These are phyloP conservation scores for Pelobates cultripes DNA, from an alignment of 2,797 vertebrate genomes.

Conservation along the genomic window DNA sequence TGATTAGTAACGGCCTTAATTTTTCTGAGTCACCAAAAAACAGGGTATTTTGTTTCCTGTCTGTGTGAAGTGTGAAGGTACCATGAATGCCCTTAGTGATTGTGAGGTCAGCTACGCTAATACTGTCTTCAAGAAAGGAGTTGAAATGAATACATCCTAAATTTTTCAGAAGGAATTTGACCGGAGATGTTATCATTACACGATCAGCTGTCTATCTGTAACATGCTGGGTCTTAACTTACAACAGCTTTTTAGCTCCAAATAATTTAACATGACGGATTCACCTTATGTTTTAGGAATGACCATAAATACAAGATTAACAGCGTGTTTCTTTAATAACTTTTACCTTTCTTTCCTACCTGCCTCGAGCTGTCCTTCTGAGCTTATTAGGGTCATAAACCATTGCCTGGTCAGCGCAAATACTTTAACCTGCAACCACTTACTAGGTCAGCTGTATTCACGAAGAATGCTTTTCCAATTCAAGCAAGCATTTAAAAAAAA, in stretches of 20 bases:
- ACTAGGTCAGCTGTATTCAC: neutral
- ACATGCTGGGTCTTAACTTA: constrained; percentile 46
- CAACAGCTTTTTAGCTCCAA: constrained; percentile 38
- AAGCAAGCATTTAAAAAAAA: neutral
- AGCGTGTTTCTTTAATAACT: constrained; percentile 32
- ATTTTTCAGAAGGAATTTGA: constrained; percentile 54
- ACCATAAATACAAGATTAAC: constrained; percentile 43
- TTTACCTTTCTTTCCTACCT: constrained; percentile 25
- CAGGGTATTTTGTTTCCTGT: constrained; percentile 20
- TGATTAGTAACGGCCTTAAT: neutral
- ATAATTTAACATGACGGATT: constrained; percentile 46
- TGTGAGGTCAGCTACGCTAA: constrained; percentile 43
- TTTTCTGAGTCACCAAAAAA: constrained; percentile 19
- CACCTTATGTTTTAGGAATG: constrained; percentile 15
- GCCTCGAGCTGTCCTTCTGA: constrained; percentile 8
- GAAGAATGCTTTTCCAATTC: too few relatives aligned
- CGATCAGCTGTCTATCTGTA: constrained; percentile 52
- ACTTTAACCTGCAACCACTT: neutral
- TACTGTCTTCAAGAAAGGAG: constrained; percentile 9
- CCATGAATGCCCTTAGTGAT: constrained; percentile 27
- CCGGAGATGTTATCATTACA: constrained; percentile 49
- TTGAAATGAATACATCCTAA: constrained; percentile 46
- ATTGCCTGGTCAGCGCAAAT: too few relatives aligned
- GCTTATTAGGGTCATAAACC: too few relatives aligned
- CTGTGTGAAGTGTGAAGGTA: constrained; percentile 23